Percentiles rank a stretch among this genome's conserved stretches.
Evolutionary conservation across 1,140 invertebrate genomes (phyloP).

Genomic region (Drosophila insularis): DNA sequence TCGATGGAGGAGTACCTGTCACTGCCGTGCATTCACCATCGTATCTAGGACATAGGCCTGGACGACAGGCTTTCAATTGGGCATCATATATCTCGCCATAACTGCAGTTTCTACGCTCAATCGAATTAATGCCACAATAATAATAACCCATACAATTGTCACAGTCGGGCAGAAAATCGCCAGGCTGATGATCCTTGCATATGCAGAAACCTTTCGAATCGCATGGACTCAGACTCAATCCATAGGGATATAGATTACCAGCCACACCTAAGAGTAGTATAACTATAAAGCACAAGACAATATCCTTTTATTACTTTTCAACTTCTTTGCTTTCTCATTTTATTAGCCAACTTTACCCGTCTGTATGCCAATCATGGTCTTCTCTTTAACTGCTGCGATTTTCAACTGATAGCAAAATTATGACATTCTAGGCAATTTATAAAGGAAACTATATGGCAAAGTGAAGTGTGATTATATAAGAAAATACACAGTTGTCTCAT

Average conservation of each 20-base stretch:
- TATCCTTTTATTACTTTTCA: not conserved
- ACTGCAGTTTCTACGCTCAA: slow-evolving; percentile 15
- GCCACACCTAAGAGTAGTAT: slow-evolving; percentile 9
- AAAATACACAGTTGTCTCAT: not conserved
- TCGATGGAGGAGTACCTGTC: not conserved
- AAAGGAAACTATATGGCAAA: not conserved
- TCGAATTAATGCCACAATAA: slow-evolving; percentile 24
- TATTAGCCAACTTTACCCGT: slow-evolving; percentile 22
- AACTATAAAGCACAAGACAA: slow-evolving; percentile 25
- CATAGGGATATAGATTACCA: not conserved
- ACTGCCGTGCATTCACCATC: slow-evolving; percentile 20
- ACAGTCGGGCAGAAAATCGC: slow-evolving; percentile 40
- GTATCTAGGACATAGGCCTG: slow-evolving; percentile 33
- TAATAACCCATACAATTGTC: slow-evolving; percentile 50
- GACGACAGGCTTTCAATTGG: slow-evolving; percentile 17
- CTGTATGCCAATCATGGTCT: slow-evolving; percentile 28
- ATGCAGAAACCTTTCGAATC: slow-evolving; percentile 21
- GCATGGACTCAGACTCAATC: slow-evolving; percentile 1
- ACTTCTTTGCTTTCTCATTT: not conserved
- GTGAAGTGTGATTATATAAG: not conserved
- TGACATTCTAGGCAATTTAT: slow-evolving; percentile 24
- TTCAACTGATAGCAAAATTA: slow-evolving; percentile 9
- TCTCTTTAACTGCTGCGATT: not conserved
- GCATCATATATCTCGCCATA: slow-evolving; percentile 26
- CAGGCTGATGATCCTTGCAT: slow-evolving; percentile 35